Evolutionary conservation across 2,888 invertebrate genomes (phyloP).

Genomic region (Agrotis puta): DNA sequence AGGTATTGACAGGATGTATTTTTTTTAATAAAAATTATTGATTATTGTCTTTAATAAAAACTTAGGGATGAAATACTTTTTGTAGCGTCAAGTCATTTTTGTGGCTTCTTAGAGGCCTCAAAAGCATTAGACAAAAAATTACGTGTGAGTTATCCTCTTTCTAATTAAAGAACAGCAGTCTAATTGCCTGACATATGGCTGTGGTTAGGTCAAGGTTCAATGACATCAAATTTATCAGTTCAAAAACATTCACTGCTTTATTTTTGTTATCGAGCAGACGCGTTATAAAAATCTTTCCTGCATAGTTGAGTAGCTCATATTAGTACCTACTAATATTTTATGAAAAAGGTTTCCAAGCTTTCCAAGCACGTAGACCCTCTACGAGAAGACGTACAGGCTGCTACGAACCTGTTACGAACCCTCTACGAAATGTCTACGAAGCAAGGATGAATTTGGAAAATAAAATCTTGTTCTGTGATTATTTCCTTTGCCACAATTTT

Average conservation of each 20-base stretch:
- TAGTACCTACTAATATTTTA: no score
- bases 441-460: not conserved
- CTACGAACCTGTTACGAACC: not conserved
- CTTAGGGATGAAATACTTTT: no score
- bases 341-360: not conserved
- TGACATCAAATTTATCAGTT: not conserved
- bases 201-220: not conserved
- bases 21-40: no score
- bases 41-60: no score
- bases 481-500: not conserved
- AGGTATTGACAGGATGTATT: no score
- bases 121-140: no score
- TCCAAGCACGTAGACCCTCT: constrained; percentile 4
- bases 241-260: not conserved
- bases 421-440: not conserved
- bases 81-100: no score
- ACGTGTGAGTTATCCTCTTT: not conserved
- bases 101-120: no score
- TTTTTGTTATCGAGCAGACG: not conserved
- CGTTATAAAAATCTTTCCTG: not conserved
- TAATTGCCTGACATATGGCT: no score
- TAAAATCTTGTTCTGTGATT: not conserved
- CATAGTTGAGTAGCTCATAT: not conserved
- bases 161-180: not conserved
- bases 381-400: not conserved